phyloP scores from a whole-genome alignment of 1,140 invertebrate genomes.

The Tetranychus cinnabarinus region DNA sequence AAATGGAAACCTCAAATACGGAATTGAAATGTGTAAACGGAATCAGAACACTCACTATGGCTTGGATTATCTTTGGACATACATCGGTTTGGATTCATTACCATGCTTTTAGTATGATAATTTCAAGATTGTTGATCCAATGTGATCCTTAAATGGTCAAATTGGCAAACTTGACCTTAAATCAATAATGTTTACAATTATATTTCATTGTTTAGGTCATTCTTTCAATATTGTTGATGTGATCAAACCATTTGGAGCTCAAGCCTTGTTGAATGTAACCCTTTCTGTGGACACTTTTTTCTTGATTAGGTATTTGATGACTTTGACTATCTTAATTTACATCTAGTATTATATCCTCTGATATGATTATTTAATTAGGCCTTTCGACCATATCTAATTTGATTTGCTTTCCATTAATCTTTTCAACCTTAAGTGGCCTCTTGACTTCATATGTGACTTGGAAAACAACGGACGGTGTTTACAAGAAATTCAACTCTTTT shows the following conservation, averaged over 20 bases:
- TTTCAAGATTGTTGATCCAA: background rate
- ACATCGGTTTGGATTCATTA: constrained; percentile 20
- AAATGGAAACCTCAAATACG: background rate
- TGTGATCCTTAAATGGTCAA: background rate
- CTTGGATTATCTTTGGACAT: constrained; percentile 77
- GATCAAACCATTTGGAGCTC: background rate
- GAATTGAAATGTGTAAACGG: constrained; percentile 35
- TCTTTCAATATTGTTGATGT: background rate
- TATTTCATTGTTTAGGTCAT: background rate
- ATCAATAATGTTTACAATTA: background rate
- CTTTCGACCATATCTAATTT: background rate
- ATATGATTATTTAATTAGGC: no score
- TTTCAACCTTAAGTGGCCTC: constrained; percentile 1
- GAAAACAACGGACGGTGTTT: constrained; percentile 2
- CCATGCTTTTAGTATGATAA: background rate
- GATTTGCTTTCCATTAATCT: background rate
- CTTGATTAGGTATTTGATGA: constrained; percentile 31
- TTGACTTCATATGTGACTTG: constrained; percentile 1
- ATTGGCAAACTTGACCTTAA: no score
- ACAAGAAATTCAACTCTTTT: background rate
- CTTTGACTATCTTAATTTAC: no score
- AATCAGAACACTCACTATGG: constrained; percentile 57
- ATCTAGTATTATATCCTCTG: background rate
- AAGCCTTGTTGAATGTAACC: constrained; percentile 12
- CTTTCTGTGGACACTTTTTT: constrained; percentile 78